These are phyloP conservation scores for Micronycteris hirsuta DNA, from an alignment of 2,113 vertebrate genomes.

Conservation along the genomic window DNA sequence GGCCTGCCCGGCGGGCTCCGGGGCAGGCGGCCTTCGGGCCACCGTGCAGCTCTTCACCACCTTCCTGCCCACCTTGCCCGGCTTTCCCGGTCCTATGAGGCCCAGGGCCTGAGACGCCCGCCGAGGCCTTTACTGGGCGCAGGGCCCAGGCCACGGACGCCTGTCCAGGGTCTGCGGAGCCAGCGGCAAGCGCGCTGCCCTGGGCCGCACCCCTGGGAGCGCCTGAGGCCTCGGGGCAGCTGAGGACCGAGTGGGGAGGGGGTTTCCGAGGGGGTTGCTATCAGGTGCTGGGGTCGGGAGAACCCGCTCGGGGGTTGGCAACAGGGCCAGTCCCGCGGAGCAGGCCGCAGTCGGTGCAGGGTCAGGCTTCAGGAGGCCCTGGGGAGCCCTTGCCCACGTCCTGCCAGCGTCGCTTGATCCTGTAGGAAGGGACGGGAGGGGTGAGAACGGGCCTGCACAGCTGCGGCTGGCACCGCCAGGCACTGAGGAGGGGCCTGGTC, in stretches of 20 bases:
- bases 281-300: neutral
- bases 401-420: too few relatives aligned
- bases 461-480: neutral
- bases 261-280: neutral
- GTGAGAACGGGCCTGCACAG: neutral
- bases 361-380: rapidly evolving
- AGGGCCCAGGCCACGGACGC: neutral
- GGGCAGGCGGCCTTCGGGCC: neutral
- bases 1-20: rapidly evolving
- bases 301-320: rapidly evolving
- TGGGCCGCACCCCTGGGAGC: neutral
- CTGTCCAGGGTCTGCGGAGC: neutral
- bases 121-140: neutral
- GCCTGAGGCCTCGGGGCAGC: neutral
- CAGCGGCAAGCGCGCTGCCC: neutral
- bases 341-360: rapidly evolving
- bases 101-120: rapidly evolving
- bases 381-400: too few relatives aligned
- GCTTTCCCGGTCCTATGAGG: neutral
- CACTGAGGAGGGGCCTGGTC: neutral
- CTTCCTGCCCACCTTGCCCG: rapidly evolving
- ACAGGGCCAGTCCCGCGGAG: neutral
- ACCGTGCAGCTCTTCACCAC: rapidly evolving
- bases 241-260: neutral
- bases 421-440: neutral